phyloP scores from a whole-genome alignment of 2,888 invertebrate genomes.

The Sphaeridia pumilis region DNA sequence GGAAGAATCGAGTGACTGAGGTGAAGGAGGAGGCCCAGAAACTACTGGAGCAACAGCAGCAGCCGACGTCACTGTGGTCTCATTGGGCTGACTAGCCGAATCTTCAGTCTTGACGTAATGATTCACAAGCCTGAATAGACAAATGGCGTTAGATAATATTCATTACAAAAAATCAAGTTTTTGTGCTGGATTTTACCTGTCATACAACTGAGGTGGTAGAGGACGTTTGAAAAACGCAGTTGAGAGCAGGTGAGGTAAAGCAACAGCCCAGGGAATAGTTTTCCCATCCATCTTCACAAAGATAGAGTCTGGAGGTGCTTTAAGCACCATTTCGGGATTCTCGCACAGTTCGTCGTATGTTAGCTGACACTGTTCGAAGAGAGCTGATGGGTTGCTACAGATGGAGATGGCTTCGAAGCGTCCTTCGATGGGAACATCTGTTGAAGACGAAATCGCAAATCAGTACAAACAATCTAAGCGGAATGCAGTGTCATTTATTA shows the following conservation, averaged over 20 bases:
- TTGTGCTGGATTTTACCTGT: conserved; percentile 36
- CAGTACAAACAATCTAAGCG: neutral
- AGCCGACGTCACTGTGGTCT: neutral
- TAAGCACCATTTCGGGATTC: conserved; percentile 61
- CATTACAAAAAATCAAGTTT: neutral
- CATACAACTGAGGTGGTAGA: conserved; percentile 47
- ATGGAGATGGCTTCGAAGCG: conserved; percentile 51
- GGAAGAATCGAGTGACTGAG: conserved; percentile 3
- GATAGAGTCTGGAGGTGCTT: conserved; percentile 54
- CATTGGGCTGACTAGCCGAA: neutral
- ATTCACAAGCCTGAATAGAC: conserved; percentile 22
- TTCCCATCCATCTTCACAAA: conserved; percentile 76
- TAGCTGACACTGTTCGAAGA: conserved; percentile 45
- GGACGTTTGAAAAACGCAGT: conserved; percentile 74
- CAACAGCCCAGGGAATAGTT: conserved; percentile 81
- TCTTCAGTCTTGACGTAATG: conserved; percentile 33
- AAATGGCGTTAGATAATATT: neutral
- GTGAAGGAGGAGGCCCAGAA: conserved; percentile 4
- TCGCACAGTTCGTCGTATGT: conserved; percentile 50
- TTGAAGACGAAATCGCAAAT: neutral
- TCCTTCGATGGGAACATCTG: neutral
- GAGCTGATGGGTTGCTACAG: conserved; percentile 51
- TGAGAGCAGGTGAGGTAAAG: conserved; percentile 79
- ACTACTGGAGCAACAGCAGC: neutral
- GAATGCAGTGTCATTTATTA: neutral